phyloP scores from a whole-genome alignment of 2,888 invertebrate species.

The Philereme vetulata region DNA sequence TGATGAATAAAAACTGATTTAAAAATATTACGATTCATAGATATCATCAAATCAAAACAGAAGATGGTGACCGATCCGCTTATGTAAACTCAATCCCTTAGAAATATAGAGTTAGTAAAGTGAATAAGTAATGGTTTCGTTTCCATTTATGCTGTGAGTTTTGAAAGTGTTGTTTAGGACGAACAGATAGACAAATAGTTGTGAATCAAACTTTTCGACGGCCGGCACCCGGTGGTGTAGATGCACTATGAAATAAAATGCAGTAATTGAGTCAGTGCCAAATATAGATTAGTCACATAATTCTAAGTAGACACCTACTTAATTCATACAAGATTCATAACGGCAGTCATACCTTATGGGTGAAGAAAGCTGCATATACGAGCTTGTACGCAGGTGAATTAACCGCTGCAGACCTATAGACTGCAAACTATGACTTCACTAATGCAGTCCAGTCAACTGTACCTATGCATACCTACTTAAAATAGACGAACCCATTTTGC shows the following conservation, averaged over 20 bases:
- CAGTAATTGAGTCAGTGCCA: slow-evolving; percentile 25
- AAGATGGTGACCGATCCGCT: slow-evolving; percentile 15
- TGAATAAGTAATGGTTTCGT: slow-evolving; percentile 78
- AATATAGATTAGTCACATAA: slow-evolving; percentile 14
- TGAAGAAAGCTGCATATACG: too few species aligned
- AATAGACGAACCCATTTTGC: too few species aligned
- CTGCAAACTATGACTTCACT: too few species aligned
- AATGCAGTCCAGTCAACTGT: too few species aligned
- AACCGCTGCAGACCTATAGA: too few species aligned
- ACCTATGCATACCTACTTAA: too few species aligned
- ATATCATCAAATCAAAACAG: background rate
- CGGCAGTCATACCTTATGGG: too few species aligned
- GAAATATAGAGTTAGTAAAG: slow-evolving; percentile 58
- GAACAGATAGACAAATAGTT: slow-evolving; percentile 78
- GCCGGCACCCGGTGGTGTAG: slow-evolving; percentile 62
- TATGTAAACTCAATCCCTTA: slow-evolving; percentile 10
- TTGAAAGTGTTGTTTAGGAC: slow-evolving; percentile 78
- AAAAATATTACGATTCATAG: background rate
- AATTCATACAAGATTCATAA: too few species aligned
- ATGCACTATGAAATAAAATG: slow-evolving; percentile 59
- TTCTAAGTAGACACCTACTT: too few species aligned
- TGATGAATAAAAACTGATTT: too few species aligned
- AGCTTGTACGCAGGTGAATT: too few species aligned
- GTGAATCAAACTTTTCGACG: slow-evolving; percentile 65
- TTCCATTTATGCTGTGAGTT: slow-evolving; percentile 64